Conservation (phyloP, 53 echinoderm and acorn worm genomes). For the Temnopleurus reevesii region DNA sequence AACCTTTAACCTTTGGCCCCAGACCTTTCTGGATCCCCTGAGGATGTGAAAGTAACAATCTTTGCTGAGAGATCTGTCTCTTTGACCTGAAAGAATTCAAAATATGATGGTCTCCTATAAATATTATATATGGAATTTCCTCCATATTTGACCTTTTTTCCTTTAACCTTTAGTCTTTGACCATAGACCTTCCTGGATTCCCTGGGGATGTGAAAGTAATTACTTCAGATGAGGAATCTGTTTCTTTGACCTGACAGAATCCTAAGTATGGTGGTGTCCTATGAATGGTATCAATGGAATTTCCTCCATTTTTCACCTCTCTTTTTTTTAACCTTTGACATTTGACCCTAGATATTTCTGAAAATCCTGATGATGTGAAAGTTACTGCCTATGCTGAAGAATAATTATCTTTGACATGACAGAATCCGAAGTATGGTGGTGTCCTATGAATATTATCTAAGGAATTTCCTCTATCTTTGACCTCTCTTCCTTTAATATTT, state of each 20-base stretch:
- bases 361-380: slow-evolving; percentile 69
- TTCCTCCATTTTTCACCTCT: too few relatives aligned
- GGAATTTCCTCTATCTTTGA: not conserved
- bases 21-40: too few relatives aligned
- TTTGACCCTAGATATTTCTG: slow-evolving; percentile 73
- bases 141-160: not conserved
- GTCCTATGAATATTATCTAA: too few relatives aligned
- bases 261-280: slow-evolving; percentile 80
- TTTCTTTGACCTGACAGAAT: slow-evolving; percentile 71
- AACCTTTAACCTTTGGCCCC: too few relatives aligned
- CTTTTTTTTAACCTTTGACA: not conserved
- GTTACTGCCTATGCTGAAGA: slow-evolving; percentile 75
- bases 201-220: slow-evolving; percentile 75
- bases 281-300: too few relatives aligned
- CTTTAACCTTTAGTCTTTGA: not conserved
- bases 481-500: too few relatives aligned
- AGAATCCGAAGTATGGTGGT: slow-evolving; percentile 74
- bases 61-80: too few relatives aligned
- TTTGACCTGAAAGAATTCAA: too few relatives aligned
- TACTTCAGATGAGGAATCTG: slow-evolving; percentile 71
- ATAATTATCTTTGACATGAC: slow-evolving; percentile 71
- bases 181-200: slow-evolving; percentile 74
- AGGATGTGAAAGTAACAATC: too few relatives aligned
- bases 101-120: too few relatives aligned
- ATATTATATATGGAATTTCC: too few relatives aligned